Percentiles rank a stretch among this genome's conserved stretches.
Evolutionary conservation across 2,113 vertebrate species (phyloP).

Genomic region (Mesoclemmys tuberculata): DNA sequence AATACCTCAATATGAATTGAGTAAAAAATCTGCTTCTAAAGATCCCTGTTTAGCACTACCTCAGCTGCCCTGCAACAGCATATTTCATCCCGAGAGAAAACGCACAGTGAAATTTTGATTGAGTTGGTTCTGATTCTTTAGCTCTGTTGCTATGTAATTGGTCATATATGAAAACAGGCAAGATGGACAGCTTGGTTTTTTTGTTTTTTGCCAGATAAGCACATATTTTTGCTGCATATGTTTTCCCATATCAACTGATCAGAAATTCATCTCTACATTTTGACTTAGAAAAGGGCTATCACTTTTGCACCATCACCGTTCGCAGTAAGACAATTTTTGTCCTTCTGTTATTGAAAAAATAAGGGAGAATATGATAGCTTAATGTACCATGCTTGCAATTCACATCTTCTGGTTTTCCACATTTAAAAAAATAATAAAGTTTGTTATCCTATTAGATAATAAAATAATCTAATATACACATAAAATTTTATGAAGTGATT

Average conservation of each 20-base stretch:
- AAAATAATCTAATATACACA: background rate
- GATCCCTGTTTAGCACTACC: background rate
- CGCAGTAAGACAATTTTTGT: background rate
- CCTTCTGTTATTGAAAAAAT: background rate
- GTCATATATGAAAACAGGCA: background rate
- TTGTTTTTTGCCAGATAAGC: background rate
- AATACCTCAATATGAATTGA: background rate
- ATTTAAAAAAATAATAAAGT: background rate
- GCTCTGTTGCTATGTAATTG: background rate
- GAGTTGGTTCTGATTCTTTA: background rate
- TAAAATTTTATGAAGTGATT: background rate
- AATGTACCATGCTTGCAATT: background rate
- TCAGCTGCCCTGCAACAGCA: background rate
- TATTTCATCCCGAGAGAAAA: background rate
- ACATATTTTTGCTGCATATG: background rate
- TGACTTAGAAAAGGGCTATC: background rate
- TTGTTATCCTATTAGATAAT: background rate
- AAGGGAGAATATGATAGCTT: background rate
- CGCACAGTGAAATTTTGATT: background rate
- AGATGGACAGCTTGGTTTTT: background rate
- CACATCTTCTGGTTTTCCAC: background rate
- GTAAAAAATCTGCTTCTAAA: background rate
- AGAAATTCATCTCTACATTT: background rate
- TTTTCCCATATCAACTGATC: background rate
- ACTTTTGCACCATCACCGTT: background rate